Evolutionary conservation across 2,113 vertebrate genomes (phyloP).

Genomic region (Lophochroa leadbeateri): DNA sequence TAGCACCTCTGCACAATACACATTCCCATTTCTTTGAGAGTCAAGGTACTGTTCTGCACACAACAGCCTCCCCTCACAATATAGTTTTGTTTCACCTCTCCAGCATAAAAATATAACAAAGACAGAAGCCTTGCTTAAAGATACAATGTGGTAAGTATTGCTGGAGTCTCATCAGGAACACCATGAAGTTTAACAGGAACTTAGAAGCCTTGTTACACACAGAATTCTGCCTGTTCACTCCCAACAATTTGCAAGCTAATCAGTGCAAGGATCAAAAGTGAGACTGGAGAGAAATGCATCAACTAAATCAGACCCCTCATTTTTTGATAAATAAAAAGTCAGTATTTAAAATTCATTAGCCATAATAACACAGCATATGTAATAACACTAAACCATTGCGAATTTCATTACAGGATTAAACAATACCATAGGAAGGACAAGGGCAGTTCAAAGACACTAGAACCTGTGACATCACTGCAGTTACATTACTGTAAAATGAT

Average conservation of each 20-base stretch:
- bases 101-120: accelerated
- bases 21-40: neutral
- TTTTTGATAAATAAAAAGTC: neutral
- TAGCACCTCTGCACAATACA: neutral
- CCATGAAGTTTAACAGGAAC: neutral
- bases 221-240: neutral
- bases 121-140: neutral
- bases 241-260: neutral
- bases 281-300: neutral
- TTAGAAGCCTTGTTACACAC: neutral
- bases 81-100: neutral
- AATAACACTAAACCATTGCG: neutral
- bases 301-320: neutral
- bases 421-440: neutral
- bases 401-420: neutral
- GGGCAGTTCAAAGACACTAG: neutral
- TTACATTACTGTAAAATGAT: neutral
- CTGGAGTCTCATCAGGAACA: neutral
- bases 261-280: neutral
- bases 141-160: neutral
- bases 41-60: neutral
- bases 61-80: neutral
- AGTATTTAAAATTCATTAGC: neutral
- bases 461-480: neutral
- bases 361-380: neutral